Evolutionary conservation across 2,797 vertebrate species (phyloP).

Genomic region (Nyctibius grandis): DNA sequence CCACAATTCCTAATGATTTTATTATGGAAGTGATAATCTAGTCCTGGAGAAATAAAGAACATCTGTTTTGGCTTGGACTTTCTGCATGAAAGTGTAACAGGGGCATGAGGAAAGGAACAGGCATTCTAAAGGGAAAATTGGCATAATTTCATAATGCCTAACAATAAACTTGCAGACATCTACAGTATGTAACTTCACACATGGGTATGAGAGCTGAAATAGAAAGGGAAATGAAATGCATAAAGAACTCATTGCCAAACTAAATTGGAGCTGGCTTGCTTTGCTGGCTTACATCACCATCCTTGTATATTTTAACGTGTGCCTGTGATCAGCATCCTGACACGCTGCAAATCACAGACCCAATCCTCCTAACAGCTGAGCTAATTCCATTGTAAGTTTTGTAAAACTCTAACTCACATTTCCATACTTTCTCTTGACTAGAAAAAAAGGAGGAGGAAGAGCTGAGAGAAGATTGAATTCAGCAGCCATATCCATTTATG

Average conservation of each 20-base stretch:
- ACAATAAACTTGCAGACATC: conserved; percentile 22
- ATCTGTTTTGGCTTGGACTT: not conserved
- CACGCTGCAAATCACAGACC: not conserved
- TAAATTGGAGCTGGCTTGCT: not conserved
- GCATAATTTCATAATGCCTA: not conserved
- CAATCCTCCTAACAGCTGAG: not conserved
- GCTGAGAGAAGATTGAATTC: not conserved
- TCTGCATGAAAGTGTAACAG: not conserved
- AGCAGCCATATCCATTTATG: not conserved
- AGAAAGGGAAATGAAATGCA: not conserved
- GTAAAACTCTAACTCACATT: not conserved
- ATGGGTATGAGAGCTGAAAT: not conserved
- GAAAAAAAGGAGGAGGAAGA: not conserved
- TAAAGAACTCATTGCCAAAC: not conserved
- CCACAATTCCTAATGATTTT: not conserved
- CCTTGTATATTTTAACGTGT: not conserved
- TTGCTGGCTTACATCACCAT: not conserved
- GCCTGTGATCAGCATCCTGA: not conserved
- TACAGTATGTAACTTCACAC: not conserved
- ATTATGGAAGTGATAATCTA: not conserved
- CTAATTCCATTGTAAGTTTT: not conserved
- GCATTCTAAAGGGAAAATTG: not conserved
- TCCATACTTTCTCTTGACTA: not conserved
- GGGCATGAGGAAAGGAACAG: not conserved
- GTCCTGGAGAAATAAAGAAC: conserved; percentile 25